Evolutionary conservation across 2,113 vertebrate genomes (phyloP).

Genomic region (Melanostigma gelatinosum): DNA sequence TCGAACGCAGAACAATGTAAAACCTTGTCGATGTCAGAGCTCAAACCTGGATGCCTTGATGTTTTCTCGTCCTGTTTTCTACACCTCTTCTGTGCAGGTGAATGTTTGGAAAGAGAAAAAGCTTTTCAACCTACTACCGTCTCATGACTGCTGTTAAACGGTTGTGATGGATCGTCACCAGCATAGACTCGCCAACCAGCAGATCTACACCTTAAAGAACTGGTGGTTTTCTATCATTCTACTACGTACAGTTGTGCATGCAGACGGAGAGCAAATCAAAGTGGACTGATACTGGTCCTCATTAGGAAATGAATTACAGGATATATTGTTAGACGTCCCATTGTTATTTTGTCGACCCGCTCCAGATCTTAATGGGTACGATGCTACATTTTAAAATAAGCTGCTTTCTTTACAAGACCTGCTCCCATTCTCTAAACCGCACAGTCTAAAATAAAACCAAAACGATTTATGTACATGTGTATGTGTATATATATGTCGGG

Average conservation of each 20-base stretch:
- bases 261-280: conserved; percentile 12
- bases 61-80: neutral
- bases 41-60: neutral
- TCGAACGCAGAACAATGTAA: neutral
- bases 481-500: neutral
- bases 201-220: neutral
- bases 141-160: neutral
- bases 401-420: neutral
- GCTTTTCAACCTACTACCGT: neutral
- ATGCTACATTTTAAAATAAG: neutral
- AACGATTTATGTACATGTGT: neutral
- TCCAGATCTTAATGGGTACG: neutral
- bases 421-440: neutral
- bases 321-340: neutral
- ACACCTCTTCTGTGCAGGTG: conserved; percentile 1
- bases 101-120: neutral
- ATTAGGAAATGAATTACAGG: neutral
- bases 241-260: neutral
- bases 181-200: neutral
- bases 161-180: neutral
- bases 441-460: neutral
- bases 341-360: neutral
- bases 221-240: neutral
- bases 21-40: neutral
- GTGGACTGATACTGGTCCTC: neutral